Evolutionary conservation across 2,113 vertebrate species (phyloP).

Genomic region (Podarcis raffonei): DNA sequence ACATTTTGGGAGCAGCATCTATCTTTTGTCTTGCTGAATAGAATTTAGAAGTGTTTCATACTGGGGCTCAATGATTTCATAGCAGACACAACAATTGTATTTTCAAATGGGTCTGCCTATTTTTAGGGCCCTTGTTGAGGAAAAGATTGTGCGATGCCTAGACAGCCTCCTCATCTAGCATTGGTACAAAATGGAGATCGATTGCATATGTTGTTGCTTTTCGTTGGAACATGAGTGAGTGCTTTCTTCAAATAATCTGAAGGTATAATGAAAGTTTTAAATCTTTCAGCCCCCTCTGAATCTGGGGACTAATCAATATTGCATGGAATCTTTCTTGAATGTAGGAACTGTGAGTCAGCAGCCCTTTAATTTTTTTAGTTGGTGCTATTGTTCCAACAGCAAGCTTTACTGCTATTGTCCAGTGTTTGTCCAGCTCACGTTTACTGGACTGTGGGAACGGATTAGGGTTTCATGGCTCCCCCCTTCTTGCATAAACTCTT

Average conservation of each 20-base stretch:
- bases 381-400: conserved; percentile 68
- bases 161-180: background rate
- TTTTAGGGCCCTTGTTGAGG: conserved; percentile 21
- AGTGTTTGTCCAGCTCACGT: conserved; percentile 81
- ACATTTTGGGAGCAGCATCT: background rate
- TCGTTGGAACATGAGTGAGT: background rate
- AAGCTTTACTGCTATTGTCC: conserved; percentile 80
- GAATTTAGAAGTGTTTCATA: background rate
- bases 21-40: background rate
- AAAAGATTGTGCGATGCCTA: background rate
- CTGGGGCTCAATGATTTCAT: background rate
- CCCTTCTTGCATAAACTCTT: conserved; percentile 79
- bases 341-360: conserved; percentile 75
- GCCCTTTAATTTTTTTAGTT: conserved; percentile 75
- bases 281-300: conserved; percentile 54
- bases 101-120: background rate
- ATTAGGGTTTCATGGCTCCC: conserved; percentile 87
- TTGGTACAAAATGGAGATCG: background rate
- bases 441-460: conserved; percentile 89
- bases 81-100: background rate
- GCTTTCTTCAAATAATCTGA: conserved; percentile 21
- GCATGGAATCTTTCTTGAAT: conserved; percentile 55
- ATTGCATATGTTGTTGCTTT: background rate
- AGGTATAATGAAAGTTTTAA: conserved; percentile 34
- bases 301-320: conserved; percentile 33